Percentiles rank a stretch among this genome's conserved stretches.
Evolutionary conservation across 2,888 invertebrate genomes (phyloP).

Genomic region (Quadroppia sp.): DNA sequence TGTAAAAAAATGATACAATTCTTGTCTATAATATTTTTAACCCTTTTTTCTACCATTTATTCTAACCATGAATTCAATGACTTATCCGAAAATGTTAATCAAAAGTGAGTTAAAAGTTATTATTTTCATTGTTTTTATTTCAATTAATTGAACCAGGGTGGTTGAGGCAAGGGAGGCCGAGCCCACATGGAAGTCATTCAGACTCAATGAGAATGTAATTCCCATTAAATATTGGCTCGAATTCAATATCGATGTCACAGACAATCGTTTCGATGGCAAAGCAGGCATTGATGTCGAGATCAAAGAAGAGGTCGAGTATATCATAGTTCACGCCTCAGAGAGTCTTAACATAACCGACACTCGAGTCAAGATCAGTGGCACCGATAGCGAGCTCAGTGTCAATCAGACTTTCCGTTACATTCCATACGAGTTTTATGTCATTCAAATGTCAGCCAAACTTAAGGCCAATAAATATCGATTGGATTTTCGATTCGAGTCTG

Average conservation of each 20-base stretch:
- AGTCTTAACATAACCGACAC: slow-evolving; percentile 28
- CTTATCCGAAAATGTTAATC: too few species aligned
- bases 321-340: slow-evolving; percentile 34
- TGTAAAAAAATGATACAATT: too few species aligned
- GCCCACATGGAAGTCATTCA: slow-evolving; percentile 33
- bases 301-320: slow-evolving; percentile 18
- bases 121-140: too few species aligned
- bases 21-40: too few species aligned
- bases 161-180: too few species aligned
- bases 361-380: not conserved
- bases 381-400: not conserved
- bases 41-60: too few species aligned
- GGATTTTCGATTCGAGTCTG: slow-evolving; percentile 31
- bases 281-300: slow-evolving; percentile 14
- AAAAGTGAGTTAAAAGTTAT: too few species aligned
- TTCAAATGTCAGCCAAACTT: slow-evolving; percentile 8
- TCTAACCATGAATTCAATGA: too few species aligned
- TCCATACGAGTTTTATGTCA: slow-evolving; percentile 37
- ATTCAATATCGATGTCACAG: slow-evolving; percentile 23
- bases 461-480: slow-evolving; percentile 40
- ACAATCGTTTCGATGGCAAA: slow-evolving; percentile 31
- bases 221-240: slow-evolving; percentile 14
- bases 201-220: slow-evolving; percentile 35
- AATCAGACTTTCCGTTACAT: slow-evolving; percentile 44
- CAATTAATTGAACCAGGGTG: too few species aligned